phyloP scores from a whole-genome alignment of 2,797 vertebrate species.

The Gymnopithys bicolor region DNA sequence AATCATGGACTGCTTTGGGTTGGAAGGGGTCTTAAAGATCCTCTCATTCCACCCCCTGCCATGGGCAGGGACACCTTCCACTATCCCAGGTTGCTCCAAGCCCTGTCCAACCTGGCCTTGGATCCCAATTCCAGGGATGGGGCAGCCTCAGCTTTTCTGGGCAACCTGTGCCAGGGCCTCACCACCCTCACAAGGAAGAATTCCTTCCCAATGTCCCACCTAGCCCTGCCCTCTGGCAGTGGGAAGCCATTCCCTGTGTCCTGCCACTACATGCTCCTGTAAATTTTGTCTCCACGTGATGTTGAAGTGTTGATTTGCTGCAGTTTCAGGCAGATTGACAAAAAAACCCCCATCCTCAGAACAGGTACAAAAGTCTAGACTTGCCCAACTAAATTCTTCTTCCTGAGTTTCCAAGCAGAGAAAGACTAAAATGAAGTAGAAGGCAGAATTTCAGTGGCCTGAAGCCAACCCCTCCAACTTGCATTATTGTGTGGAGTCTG shows the following conservation, averaged over 20 bases:
- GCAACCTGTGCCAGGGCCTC: not conserved
- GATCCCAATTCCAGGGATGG: not conserved
- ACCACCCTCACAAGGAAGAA: rapidly evolving
- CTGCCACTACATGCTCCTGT: not conserved
- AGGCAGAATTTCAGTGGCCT: not conserved
- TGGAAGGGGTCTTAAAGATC: not conserved
- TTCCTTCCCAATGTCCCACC: not conserved
- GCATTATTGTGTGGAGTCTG: not conserved
- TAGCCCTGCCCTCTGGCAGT: not conserved
- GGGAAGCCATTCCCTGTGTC: not conserved
- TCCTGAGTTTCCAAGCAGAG: not conserved
- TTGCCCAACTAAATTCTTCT: not conserved
- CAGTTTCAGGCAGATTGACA: not conserved
- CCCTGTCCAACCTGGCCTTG: rapidly evolving
- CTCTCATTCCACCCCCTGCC: not conserved
- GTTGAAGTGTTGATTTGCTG: not conserved
- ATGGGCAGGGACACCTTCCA: not conserved
- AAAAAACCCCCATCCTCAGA: not conserved
- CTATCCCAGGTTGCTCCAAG: rapidly evolving
- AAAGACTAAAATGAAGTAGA: not conserved
- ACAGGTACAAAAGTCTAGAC: not conserved
- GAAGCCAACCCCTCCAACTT: not conserved
- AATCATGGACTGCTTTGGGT: not conserved
- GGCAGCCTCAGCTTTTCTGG: not conserved
- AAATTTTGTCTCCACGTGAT: not conserved